Evolutionary conservation across 1,140 invertebrate species (phyloP).

Genomic region (Drosophila jambulina): DNA sequence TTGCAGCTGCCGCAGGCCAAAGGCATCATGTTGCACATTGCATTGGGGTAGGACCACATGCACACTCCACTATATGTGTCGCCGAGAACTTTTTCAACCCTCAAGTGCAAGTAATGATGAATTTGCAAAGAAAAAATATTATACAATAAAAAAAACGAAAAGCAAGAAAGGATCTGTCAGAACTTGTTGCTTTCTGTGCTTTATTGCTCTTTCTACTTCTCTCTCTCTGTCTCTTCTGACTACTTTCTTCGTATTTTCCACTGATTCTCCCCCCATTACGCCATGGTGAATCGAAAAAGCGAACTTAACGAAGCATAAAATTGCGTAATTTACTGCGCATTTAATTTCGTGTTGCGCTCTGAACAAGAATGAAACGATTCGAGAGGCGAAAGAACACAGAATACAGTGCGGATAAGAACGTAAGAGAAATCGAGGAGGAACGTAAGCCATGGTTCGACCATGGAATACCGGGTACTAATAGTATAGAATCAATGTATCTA

Average conservation of each 20-base stretch:
- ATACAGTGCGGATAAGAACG: slow-evolving; percentile 21
- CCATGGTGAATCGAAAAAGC: slow-evolving; percentile 35
- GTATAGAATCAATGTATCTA: not conserved
- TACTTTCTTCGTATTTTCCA: slow-evolving; percentile 40
- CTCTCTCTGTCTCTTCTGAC: slow-evolving; percentile 9
- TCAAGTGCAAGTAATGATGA: slow-evolving; percentile 44
- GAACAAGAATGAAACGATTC: slow-evolving; percentile 64
- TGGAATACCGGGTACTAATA: not conserved
- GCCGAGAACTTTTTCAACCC: slow-evolving; percentile 50
- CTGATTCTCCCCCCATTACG: slow-evolving; percentile 12
- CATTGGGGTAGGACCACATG: slow-evolving; percentile 69
- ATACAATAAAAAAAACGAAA: not conserved
- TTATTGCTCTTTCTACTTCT: not conserved
- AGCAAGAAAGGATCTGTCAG: slow-evolving; percentile 35
- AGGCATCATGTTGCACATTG: slow-evolving; percentile 68
- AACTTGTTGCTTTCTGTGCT: slow-evolving; percentile 52
- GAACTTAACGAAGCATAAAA: slow-evolving; percentile 78
- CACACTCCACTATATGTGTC: slow-evolving; percentile 6
- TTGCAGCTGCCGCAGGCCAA: slow-evolving; percentile 57
- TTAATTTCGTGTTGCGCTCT: slow-evolving; percentile 75
- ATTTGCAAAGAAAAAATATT: slow-evolving; percentile 9
- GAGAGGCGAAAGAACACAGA: slow-evolving; percentile 37
- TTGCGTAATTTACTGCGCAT: slow-evolving; percentile 82
- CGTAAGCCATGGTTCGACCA: not conserved
- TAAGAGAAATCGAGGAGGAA: slow-evolving; percentile 21